These are phyloP conservation scores for Antechinus flavipes DNA, from an alignment of 2,113 vertebrate species.

Conservation along the genomic window DNA sequence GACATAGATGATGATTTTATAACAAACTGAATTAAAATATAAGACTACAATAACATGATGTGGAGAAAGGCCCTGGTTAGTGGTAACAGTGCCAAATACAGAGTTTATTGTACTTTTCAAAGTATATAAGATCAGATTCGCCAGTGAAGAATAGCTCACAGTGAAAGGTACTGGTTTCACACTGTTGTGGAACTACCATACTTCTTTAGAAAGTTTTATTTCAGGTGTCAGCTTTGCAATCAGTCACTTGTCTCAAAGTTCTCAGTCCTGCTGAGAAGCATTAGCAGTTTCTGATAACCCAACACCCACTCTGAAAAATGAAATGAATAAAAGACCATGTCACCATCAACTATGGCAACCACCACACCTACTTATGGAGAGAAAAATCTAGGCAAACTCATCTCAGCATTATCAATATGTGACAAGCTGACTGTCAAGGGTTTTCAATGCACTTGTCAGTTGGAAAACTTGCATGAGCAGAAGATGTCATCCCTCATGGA, in stretches of 20 bases:
- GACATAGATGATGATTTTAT: background rate
- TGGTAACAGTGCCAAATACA: background rate
- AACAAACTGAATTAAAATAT: background rate
- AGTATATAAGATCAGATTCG: background rate
- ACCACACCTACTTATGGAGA: background rate
- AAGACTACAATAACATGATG: background rate
- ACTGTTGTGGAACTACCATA: background rate
- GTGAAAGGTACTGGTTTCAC: background rate
- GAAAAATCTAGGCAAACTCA: background rate
- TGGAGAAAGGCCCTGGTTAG: background rate
- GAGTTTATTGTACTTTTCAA: background rate
- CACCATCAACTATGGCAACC: background rate
- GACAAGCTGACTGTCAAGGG: background rate
- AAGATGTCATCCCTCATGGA: background rate
- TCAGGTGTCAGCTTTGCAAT: slow-evolving; percentile 5
- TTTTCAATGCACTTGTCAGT: background rate
- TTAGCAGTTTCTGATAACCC: background rate
- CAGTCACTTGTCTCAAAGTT: background rate
- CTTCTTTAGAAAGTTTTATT: background rate
- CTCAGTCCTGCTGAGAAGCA: background rate
- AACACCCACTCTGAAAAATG: background rate
- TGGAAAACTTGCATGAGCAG: background rate
- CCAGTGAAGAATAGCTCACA: background rate
- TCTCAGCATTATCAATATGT: background rate
- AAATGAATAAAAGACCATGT: background rate